These are phyloP conservation scores for Prionailurus bengalensis DNA, from an alignment of 2,113 vertebrate species.

Conservation along the genomic window DNA sequence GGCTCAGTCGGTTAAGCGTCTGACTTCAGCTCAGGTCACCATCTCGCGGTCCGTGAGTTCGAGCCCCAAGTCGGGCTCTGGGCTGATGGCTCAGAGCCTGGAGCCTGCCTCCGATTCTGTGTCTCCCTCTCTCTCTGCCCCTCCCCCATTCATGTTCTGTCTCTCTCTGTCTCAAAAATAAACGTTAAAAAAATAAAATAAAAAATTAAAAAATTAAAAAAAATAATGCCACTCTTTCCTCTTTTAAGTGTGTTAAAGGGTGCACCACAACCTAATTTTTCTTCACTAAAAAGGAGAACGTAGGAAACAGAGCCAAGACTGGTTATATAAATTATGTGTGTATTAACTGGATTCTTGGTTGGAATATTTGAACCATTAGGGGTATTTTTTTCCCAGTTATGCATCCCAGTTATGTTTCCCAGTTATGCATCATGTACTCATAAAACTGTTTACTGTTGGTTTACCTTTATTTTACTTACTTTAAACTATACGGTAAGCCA, in stretches of 20 bases:
- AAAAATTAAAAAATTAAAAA: not conserved
- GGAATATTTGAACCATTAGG: not conserved
- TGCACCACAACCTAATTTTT: not conserved
- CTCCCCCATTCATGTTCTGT: no score
- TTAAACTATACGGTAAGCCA: not conserved
- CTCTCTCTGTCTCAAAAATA: no score
- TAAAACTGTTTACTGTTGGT: not conserved
- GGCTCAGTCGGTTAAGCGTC: no score
- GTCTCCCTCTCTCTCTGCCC: no score
- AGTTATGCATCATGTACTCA: not conserved
- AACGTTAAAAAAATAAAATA: no score
- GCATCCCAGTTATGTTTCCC: not conserved
- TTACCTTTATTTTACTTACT: not conserved
- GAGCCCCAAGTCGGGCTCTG: no score
- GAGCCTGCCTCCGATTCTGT: no score
- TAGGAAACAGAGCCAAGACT: no score
- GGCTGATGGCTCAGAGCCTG: no score
- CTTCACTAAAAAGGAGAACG: not conserved
- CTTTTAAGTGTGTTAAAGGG: not conserved
- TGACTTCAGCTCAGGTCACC: no score
- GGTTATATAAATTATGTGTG: not conserved
- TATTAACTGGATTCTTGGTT: not conserved
- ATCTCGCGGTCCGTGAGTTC: no score
- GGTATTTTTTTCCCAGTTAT: not conserved
- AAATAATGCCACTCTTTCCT: not conserved